These are phyloP conservation scores for Seriola aureovittata DNA, from an alignment of 2,113 vertebrate species.

Conservation along the genomic window DNA sequence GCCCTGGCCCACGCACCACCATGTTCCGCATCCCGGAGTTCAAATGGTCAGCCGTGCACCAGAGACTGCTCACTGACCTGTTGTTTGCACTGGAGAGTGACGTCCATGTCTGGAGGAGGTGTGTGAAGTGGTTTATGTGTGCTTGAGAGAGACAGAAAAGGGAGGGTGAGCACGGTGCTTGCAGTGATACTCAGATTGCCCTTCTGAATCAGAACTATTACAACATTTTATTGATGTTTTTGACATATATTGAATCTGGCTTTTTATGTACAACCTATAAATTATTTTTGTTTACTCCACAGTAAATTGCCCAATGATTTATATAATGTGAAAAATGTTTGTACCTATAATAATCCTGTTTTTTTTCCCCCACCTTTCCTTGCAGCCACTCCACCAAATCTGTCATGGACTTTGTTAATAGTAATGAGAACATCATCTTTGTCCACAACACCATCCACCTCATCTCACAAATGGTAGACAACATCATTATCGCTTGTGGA, in stretches of 20 bases:
- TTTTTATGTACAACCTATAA: background rate
- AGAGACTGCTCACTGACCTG: slow-evolving; percentile 95
- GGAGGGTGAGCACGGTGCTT: background rate
- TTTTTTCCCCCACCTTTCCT: background rate
- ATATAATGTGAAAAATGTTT: background rate
- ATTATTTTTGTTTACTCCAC: background rate
- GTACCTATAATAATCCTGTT: background rate
- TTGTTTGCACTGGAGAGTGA: slow-evolving; percentile 98
- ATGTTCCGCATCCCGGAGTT: slow-evolving; percentile 99
- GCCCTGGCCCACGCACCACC: slow-evolving; percentile 96
- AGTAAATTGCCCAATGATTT: background rate
- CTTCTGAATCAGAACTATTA: background rate
- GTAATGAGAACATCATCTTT: slow-evolving; percentile 99
- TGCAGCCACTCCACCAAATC: slow-evolving; percentile 96
- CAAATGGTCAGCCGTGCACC: slow-evolving; percentile 98
- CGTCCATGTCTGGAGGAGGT: slow-evolving; percentile 99
- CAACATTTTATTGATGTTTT: background rate
- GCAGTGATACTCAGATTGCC: background rate
- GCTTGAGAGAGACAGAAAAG: background rate
- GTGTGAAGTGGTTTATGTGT: slow-evolving; percentile 48
- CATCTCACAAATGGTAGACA: slow-evolving; percentile 99
- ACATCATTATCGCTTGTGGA: slow-evolving; percentile 98
- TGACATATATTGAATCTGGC: background rate
- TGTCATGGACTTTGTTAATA: slow-evolving; percentile 99
- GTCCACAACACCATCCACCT: slow-evolving; percentile 99